Evolutionary conservation across 2,888 invertebrate genomes (phyloP).

Genomic region (Ariolimax columbianus): DNA sequence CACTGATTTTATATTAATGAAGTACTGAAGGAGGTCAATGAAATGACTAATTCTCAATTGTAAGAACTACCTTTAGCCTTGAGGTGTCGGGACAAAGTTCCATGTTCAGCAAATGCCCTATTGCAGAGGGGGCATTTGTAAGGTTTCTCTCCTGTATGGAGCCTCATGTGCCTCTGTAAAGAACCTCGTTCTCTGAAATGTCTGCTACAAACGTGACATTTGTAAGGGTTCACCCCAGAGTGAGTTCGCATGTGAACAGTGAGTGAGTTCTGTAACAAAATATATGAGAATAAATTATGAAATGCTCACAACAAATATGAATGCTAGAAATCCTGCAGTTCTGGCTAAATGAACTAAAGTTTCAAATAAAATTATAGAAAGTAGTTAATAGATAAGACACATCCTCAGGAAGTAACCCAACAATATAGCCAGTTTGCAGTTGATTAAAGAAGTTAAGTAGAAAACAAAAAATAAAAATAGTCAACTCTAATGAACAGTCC

Average conservation of each 20-base stretch:
- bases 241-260: constrained; percentile 77
- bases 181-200: constrained; percentile 76
- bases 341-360: too few species aligned
- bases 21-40: too few species aligned
- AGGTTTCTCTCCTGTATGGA: constrained; percentile 76
- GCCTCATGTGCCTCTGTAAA: constrained; percentile 73
- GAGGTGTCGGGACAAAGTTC: constrained; percentile 76
- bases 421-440: too few species aligned
- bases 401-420: too few species aligned
- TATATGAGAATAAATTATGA: neutral
- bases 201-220: constrained; percentile 71
- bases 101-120: constrained; percentile 75
- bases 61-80: constrained; percentile 73
- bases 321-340: too few species aligned
- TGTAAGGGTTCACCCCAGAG: constrained; percentile 70
- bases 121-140: constrained; percentile 73
- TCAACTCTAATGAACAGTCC: too few species aligned
- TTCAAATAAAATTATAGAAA: too few species aligned
- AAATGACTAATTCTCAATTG: neutral
- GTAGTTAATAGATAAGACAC: too few species aligned
- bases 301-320: too few species aligned
- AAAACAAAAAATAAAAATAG: too few species aligned
- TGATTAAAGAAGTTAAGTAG: too few species aligned
- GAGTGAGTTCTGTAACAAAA: constrained; percentile 70
- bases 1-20: too few species aligned